Base-by-base conservation (phyloP, 2,797 vertebrate genomes). In the Bovichtus diacanthus region DNA sequence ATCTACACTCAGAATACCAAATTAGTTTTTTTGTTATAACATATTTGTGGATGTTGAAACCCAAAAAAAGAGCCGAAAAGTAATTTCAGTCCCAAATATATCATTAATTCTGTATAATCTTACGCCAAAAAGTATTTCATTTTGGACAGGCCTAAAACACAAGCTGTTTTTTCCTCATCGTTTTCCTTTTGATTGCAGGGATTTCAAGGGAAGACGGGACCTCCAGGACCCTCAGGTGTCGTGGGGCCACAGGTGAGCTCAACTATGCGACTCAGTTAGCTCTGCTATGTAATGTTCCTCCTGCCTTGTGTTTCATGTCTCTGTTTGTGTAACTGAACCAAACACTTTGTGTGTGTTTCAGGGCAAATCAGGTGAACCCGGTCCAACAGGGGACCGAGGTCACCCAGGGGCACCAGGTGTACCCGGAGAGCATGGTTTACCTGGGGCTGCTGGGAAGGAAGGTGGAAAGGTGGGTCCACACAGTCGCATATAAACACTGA, bases 161-260 rank as follows among this genome's bases (percentile, higher is more conserved):
- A 61, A 7, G 3, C 25, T 23, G 12, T 59, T 73, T 86, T 21
- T 5, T 27, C 60, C 13, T 3, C 18, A n/a, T 74, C 1, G 39
- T 76, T 18, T 38, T 75, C 34, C 31, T 82, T 92, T 80, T 90
- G 72, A 82, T 11, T 23, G 25, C 92, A 99, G 98, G 98, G 98
- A 70, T 99, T 99, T 93, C 98, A 99, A 97, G 98, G 98, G 83
- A 99, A 99, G 92, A 99, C 98, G 0, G 98, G 98, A 50, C 97
- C 97, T 23, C 98, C 97, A 0, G 98, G 98, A 19, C 98, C 98
- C 1, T 93, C 96, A 0, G 98, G 98, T 67, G 98, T 99, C 0
- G 97, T 99, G 0, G 98, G 98, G n/a, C 97, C 98, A n/a, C 98
- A 99, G 96, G 98, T 99, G 89, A 94, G 95, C 18, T 19, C 18